Percentiles rank a stretch among this genome's conserved stretches.
Evolutionary conservation across 2,888 invertebrate species (phyloP).

Genomic region (Neuroscelio doddi): DNA sequence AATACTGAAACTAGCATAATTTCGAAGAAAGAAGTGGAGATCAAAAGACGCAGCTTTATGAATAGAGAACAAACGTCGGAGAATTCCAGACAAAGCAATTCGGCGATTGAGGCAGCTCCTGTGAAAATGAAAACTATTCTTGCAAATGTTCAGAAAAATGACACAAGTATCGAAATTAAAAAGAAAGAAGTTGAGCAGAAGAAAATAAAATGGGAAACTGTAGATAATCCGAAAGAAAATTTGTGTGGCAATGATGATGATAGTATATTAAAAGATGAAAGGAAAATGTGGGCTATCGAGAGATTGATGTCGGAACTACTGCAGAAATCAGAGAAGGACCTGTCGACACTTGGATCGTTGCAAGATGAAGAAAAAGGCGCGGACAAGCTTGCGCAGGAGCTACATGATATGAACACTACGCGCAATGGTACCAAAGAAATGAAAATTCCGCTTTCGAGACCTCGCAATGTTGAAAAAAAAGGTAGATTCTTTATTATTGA

Average conservation of each 20-base stretch:
- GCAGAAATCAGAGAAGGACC: slow-evolving; percentile 50
- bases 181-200: too few species aligned
- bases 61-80: too few species aligned
- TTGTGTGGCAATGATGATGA: slow-evolving; percentile 16
- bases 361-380: slow-evolving; percentile 19
- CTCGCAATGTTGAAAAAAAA: neutral
- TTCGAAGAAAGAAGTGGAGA: too few species aligned
- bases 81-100: too few species aligned
- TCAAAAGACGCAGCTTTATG: too few species aligned
- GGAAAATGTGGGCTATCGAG: slow-evolving; percentile 67
- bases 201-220: too few species aligned
- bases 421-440: slow-evolving; percentile 29
- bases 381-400: slow-evolving; percentile 54
- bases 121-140: too few species aligned
- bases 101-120: too few species aligned
- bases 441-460: neutral
- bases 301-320: slow-evolving; percentile 62
- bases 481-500: too few species aligned
- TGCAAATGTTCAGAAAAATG: too few species aligned
- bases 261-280: slow-evolving; percentile 56
- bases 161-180: too few species aligned
- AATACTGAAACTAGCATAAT: too few species aligned
- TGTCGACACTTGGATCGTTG: slow-evolving; percentile 3
- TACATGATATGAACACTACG: slow-evolving; percentile 53
- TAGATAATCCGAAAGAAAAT: neutral